Evolutionary conservation across 1,140 invertebrate species (phyloP), one percentile per base, ranked within the genome.

Genomic region (Drosophila willistoni): DNA sequence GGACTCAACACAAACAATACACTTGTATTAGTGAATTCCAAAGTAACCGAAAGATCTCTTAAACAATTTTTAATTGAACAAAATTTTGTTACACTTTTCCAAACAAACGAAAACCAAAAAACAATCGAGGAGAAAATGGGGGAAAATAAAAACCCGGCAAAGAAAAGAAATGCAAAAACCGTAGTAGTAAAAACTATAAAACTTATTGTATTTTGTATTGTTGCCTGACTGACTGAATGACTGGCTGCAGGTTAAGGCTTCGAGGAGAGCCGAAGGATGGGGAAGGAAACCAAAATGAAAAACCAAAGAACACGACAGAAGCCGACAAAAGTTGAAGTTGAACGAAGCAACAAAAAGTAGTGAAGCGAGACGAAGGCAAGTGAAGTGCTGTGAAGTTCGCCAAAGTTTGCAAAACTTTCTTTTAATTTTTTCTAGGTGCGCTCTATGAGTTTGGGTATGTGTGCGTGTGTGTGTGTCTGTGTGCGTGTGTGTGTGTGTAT

Each of bases 171-270:
- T 39, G 14, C 14, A 17, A 17, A 47, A 51, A 22, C 44, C 19
- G 17, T 51, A 22, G 44, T 12, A 10, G 19, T 14, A 44, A 7
- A 57, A 73, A 63, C 66, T 63, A 69, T 77, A 73, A 77, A 77
- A 77, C 71, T 73, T 51, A 77, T 73, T 73, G 74, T 73, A 55
- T 59, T 59, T 73, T 68, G 68, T 62, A 57, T 73, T 73, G 74
- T 77, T 73, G 74, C 74, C 56, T 59, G 33, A 59, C 29, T 19
- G 13, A 54, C 19, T 54, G 17, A 3, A 14, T 47, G 33, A 55
- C 25, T 7, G 10, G 17, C 19, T 22, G 3, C 9, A 51, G 10
- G 17, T 9, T 14, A 1, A 9, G 2, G 44, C 1, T 19, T 25
- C 0, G 17, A 7, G 5, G 4, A n/a, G n/a, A 47, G 13, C 5